phyloP scores from a whole-genome alignment of 2,797 vertebrate species.

The Squalus acanthias region DNA sequence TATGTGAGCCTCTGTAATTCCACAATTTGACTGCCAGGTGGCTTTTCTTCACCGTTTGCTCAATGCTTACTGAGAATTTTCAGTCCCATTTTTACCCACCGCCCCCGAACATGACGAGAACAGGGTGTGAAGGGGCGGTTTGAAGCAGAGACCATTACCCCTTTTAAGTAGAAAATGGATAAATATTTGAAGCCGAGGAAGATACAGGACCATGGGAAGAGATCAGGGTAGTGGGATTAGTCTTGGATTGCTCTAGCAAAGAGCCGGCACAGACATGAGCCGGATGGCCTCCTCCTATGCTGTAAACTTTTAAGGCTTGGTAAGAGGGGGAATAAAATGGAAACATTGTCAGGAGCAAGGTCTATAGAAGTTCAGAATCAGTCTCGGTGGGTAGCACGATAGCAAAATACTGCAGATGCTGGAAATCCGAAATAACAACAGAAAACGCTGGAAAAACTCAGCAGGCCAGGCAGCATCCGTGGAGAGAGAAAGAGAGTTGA shows the following conservation, averaged over 20 bases:
- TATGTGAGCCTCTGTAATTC: no score
- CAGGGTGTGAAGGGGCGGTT: no score
- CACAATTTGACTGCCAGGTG: no score
- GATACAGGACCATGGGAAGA: neutral
- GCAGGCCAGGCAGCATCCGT: no score
- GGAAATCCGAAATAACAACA: no score
- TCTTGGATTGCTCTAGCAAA: neutral
- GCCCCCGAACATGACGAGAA: no score
- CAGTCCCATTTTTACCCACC: no score
- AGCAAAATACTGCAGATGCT: no score
- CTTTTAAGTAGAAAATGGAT: neutral
- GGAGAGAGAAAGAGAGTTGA: no score
- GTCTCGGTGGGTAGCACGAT: neutral
- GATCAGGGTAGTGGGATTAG: neutral
- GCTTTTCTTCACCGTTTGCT: neutral
- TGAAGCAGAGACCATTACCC: no score
- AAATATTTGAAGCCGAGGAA: neutral
- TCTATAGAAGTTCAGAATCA: neutral
- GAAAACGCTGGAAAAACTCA: no score
- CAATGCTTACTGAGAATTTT: neutral
- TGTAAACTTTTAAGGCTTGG: neutral
- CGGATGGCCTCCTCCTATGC: neutral
- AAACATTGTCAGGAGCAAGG: neutral
- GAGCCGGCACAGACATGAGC: neutral
- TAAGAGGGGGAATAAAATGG: neutral